These are phyloP conservation scores for Oceanites oceanicus DNA, from an alignment of 2,113 vertebrate species.

Conservation along the genomic window DNA sequence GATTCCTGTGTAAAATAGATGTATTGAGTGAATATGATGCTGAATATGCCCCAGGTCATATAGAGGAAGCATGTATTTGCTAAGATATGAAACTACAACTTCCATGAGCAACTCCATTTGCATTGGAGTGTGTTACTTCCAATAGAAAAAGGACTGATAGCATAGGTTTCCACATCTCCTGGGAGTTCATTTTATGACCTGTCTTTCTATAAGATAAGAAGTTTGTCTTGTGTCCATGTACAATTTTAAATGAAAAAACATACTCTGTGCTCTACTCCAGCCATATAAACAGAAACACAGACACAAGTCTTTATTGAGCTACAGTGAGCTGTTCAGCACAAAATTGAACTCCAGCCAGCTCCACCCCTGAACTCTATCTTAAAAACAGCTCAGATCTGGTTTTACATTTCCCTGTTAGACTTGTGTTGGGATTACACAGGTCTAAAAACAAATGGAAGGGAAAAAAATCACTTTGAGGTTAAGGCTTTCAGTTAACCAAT, in stretches of 20 bases:
- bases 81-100: neutral
- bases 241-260: constrained; percentile 63
- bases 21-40: neutral
- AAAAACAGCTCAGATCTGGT: constrained; percentile 16
- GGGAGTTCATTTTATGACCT: constrained; percentile 28
- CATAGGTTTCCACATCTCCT: neutral
- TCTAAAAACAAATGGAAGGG: constrained; percentile 1
- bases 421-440: neutral
- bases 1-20: neutral
- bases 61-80: neutral
- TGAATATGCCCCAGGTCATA: neutral
- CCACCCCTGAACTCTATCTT: constrained; percentile 3
- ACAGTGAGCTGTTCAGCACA: constrained; percentile 36
- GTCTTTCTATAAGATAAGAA: constrained; percentile 40
- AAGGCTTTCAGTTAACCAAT: neutral
- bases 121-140: neutral
- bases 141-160: neutral
- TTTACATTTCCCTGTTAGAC: constrained; percentile 1
- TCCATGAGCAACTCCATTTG: neutral
- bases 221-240: neutral
- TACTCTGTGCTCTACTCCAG: constrained; percentile 36
- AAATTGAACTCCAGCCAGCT: constrained; percentile 36
- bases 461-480: neutral
- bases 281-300: constrained; percentile 56
- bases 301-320: constrained; percentile 24